phyloP scores from a whole-genome alignment of 2,113 vertebrate species.

The Ariopsis seemanni region DNA sequence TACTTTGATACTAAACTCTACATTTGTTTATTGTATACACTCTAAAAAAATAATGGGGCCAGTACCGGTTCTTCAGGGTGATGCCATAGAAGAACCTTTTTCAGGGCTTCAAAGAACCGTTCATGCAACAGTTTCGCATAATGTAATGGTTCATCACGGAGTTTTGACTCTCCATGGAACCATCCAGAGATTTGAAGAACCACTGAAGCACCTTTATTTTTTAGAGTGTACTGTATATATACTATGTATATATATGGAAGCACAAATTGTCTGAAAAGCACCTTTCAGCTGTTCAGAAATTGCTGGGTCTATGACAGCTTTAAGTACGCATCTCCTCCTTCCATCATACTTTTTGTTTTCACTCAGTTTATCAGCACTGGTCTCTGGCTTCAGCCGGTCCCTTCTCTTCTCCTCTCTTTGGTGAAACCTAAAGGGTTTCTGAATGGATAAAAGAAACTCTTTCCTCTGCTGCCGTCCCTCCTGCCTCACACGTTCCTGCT shows the following conservation, averaged over 20 bases:
- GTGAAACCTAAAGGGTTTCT: conserved; percentile 88
- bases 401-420: conserved; percentile 79
- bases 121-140: too few relatives aligned
- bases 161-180: too few relatives aligned
- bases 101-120: too few relatives aligned
- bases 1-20: conserved; percentile 19
- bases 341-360: conserved; percentile 60
- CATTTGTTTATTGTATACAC: not conserved
- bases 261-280: conserved; percentile 53
- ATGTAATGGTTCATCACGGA: too few relatives aligned
- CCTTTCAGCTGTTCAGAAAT: conserved; percentile 80
- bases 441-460: conserved; percentile 79
- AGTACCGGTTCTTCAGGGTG: too few relatives aligned
- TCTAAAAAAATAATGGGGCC: too few relatives aligned
- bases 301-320: conserved; percentile 66
- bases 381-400: conserved; percentile 67
- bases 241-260: not conserved
- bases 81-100: too few relatives aligned
- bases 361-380: conserved; percentile 57
- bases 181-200: too few relatives aligned
- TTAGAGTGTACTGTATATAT: too few relatives aligned
- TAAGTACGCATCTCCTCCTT: conserved; percentile 64
- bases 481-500: conserved; percentile 77
- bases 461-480: conserved; percentile 79
- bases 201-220: too few relatives aligned